Evolutionary conservation across 2,888 invertebrate genomes (phyloP).

Genomic region (Dioctria linearis): DNA sequence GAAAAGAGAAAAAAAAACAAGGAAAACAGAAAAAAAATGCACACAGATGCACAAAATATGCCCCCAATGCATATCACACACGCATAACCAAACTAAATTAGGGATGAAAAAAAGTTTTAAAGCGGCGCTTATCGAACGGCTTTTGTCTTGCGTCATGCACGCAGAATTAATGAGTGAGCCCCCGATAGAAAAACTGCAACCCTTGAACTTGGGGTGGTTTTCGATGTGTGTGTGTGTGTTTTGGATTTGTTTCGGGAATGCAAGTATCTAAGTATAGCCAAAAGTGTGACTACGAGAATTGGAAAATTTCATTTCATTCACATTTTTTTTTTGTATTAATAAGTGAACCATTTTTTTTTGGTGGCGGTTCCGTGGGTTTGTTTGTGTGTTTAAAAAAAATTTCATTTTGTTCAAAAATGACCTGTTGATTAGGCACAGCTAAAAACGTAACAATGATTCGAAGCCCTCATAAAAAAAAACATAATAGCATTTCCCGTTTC

Average conservation of each 20-base stretch:
- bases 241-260: background rate
- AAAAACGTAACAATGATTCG: too few species aligned
- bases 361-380: too few species aligned
- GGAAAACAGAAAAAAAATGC: slow-evolving; percentile 4
- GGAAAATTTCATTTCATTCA: too few species aligned
- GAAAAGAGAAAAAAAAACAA: background rate
- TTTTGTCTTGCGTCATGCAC: slow-evolving; percentile 55
- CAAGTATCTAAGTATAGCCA: too few species aligned
- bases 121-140: slow-evolving; percentile 54
- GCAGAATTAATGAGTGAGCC: slow-evolving; percentile 52
- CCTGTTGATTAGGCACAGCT: too few species aligned
- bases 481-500: too few species aligned
- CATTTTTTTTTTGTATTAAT: too few species aligned
- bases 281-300: too few species aligned
- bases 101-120: slow-evolving; percentile 48
- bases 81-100: slow-evolving; percentile 50
- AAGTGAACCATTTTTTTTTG: too few species aligned
- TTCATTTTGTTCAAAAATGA: too few species aligned
- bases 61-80: slow-evolving; percentile 13
- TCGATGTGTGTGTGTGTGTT: background rate
- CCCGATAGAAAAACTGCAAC: slow-evolving; percentile 48
- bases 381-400: too few species aligned
- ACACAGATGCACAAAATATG: slow-evolving; percentile 39
- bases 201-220: slow-evolving; percentile 51
- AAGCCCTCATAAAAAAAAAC: too few species aligned